Conservation (phyloP, 2,888 invertebrate species). For the Leptinotarsa peninsularis region DNA sequence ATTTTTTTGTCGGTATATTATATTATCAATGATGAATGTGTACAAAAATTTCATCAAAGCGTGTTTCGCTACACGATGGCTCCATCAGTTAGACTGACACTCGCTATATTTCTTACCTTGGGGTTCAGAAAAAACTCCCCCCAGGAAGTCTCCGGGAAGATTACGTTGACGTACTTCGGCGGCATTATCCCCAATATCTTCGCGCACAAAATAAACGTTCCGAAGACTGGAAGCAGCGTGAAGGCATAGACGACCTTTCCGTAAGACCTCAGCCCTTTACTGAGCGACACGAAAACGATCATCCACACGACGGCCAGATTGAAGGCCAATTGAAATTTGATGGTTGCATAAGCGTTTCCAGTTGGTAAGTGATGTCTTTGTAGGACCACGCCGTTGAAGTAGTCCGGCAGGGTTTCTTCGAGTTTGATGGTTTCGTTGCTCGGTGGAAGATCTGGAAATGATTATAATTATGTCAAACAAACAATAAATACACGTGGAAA, state of each 20-base stretch:
- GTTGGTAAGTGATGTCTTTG: constrained; percentile 70
- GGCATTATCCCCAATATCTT: constrained; percentile 82
- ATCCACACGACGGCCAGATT: constrained; percentile 92
- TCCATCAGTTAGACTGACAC: no score
- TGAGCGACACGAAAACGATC: constrained; percentile 87
- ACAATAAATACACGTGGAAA: not conserved
- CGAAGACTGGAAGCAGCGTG: constrained; percentile 81
- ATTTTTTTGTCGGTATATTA: no score
- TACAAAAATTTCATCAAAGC: no score
- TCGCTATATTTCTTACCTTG: constrained; percentile 69
- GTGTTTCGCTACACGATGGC: no score
- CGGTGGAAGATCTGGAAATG: constrained; percentile 55
- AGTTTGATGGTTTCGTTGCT: constrained; percentile 69
- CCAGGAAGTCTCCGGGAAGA: constrained; percentile 86
- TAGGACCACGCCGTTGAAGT: constrained; percentile 86
- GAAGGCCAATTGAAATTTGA: constrained; percentile 90
- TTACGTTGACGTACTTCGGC: constrained; percentile 74
- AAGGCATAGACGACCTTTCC: constrained; percentile 87
- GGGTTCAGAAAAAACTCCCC: constrained; percentile 87
- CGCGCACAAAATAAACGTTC: constrained; percentile 79
- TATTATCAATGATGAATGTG: no score
- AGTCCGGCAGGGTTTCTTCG: constrained; percentile 85
- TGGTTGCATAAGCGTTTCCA: constrained; percentile 70
- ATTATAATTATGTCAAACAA: not conserved
- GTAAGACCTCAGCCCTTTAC: constrained; percentile 87